A percentile compares a stretch with the other conserved stretches of the same genome.
These are phyloP conservation scores for Lysiphlebus fabarum DNA, from an alignment of 1,140 invertebrate genomes.

Conservation along the genomic window DNA sequence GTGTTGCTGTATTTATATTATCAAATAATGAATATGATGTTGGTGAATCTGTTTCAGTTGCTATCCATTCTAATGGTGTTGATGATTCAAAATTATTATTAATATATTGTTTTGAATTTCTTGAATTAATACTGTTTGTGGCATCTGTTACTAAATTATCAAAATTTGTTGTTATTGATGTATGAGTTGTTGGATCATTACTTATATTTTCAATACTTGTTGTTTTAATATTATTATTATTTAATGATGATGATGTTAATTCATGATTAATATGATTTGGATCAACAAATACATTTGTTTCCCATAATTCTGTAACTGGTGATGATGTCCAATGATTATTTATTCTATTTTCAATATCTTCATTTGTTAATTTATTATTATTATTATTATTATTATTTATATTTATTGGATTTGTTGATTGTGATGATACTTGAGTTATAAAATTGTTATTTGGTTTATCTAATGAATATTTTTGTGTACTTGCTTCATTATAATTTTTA, in stretches of 20 bases:
- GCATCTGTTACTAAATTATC: constrained; percentile 30
- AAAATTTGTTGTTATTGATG: constrained; percentile 8
- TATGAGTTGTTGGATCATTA: constrained; percentile 14
- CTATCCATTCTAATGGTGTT: constrained; percentile 43
- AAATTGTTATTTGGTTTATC: constrained; percentile 13
- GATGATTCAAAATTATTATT: constrained; percentile 32
- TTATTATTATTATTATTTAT: constrained; percentile 7
- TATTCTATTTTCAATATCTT: constrained; percentile 17
- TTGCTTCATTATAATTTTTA: constrained; percentile 31
- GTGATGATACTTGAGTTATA: not conserved
- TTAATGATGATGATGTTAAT: constrained; percentile 47
- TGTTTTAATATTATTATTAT: constrained; percentile 5
- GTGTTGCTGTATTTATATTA: constrained; percentile 39
- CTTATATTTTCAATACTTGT: constrained; percentile 19
- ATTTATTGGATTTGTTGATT: constrained; percentile 12
- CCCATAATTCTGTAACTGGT: constrained; percentile 60
- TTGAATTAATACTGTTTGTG: constrained; percentile 31
- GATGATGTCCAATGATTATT: constrained; percentile 58
- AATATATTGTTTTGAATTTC: constrained; percentile 21
- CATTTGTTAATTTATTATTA: not conserved
- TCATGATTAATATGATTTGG: constrained; percentile 70
- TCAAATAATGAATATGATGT: constrained; percentile 48
- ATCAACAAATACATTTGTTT: constrained; percentile 66
- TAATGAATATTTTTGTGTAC: not conserved
- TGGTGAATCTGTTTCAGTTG: constrained; percentile 43